A percentile compares a stretch with the other conserved stretches of the same genome.
phyloP scores from a whole-genome alignment of 2,113 vertebrate genomes.

The Oostethus manadensis region DNA sequence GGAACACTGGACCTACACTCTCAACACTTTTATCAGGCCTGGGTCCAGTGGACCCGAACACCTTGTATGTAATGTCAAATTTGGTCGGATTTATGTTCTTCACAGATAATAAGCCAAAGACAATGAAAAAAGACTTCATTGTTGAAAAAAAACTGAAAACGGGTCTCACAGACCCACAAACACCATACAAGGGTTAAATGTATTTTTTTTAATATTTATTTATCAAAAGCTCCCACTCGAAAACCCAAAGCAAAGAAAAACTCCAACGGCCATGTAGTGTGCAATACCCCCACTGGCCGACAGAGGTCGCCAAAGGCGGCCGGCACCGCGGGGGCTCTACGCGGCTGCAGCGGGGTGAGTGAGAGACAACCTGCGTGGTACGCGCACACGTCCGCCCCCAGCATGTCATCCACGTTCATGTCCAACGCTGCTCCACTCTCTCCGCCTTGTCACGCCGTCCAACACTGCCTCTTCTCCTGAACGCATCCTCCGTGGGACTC shows the following conservation, averaged over 20 bases:
- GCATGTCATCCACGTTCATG: slow-evolving; percentile 59
- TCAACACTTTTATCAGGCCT: no score
- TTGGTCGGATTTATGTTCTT: no score
- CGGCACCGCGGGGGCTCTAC: slow-evolving; percentile 7
- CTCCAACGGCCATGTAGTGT: not conserved
- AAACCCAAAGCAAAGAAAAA: not conserved
- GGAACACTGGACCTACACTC: no score
- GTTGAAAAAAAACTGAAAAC: no score
- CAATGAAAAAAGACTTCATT: no score
- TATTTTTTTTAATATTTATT: not conserved
- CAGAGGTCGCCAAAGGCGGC: not conserved
- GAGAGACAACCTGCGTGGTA: slow-evolving; percentile 63
- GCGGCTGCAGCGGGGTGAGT: not conserved
- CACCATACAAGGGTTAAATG: no score
- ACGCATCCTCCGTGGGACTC: not conserved
- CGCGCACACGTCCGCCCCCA: slow-evolving; percentile 59
- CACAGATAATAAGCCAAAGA: no score
- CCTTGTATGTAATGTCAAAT: no score
- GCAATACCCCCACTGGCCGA: not conserved
- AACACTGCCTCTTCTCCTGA: not conserved
- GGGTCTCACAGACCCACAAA: no score
- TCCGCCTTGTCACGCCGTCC: not conserved
- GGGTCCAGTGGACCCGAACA: no score
- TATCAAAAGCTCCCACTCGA: not conserved
- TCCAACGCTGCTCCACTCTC: slow-evolving; percentile 46